Conservation (phyloP, 2,113 vertebrate genomes). For the Damaliscus lunatus region DNA sequence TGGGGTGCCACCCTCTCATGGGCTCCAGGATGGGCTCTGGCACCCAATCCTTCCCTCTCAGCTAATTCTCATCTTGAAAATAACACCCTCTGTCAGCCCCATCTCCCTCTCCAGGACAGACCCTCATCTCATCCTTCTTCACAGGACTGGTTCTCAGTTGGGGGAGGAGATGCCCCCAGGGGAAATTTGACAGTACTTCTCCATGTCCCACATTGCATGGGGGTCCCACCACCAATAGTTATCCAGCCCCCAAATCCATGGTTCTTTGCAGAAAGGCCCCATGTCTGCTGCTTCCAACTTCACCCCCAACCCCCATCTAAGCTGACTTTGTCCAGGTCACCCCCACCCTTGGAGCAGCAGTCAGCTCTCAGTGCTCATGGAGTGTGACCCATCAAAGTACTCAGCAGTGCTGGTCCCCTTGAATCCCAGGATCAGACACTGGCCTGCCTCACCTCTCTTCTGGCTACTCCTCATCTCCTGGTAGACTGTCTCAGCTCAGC, state of each 20-base stretch:
- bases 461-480: background rate
- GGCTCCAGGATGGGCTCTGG: background rate
- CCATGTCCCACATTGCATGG: fast-evolving
- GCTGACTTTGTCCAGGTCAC: background rate
- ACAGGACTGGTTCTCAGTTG: background rate
- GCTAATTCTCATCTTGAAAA: background rate
- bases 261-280: background rate
- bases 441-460: background rate
- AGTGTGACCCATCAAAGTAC: background rate
- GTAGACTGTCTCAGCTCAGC: background rate
- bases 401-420: background rate
- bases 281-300: fast-evolving
- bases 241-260: background rate
- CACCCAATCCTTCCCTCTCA: background rate
- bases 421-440: background rate
- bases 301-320: background rate
- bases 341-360: background rate
- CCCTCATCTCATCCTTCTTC: background rate
- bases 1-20: fast-evolving
- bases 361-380: background rate
- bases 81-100: background rate
- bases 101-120: background rate
- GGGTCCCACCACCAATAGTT: background rate
- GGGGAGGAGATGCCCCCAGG: background rate
- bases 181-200: background rate